These are phyloP conservation scores for Hoplodrina blanda DNA, from an alignment of 2,888 invertebrate genomes.

Conservation along the genomic window DNA sequence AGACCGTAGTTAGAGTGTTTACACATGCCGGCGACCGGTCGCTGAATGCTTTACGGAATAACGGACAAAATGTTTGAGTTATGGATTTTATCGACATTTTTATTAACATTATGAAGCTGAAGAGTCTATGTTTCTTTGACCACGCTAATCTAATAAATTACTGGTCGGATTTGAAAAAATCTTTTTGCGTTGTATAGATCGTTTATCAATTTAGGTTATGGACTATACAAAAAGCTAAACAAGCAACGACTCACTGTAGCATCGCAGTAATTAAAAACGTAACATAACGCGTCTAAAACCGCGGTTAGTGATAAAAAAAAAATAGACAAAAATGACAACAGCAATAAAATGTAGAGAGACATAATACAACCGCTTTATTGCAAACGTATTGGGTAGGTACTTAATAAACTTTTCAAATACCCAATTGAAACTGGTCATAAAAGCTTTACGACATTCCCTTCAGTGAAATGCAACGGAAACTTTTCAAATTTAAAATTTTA, in stretches of 20 bases:
- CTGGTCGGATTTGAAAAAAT: no score
- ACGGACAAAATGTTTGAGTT: neutral
- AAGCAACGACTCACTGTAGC: no score
- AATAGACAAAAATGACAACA: constrained; percentile 21
- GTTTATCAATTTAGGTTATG: no score
- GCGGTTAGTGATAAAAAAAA: neutral
- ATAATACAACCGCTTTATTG: constrained; percentile 23
- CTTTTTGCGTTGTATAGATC: no score
- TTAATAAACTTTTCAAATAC: constrained; percentile 54
- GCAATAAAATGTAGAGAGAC: constrained; percentile 25
- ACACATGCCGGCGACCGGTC: constrained; percentile 53
- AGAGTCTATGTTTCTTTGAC: no score
- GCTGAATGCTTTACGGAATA: constrained; percentile 20
- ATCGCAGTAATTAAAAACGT: no score
- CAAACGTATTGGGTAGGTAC: constrained; percentile 34
- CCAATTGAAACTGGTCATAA: constrained; percentile 47
- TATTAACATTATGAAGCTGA: no score
- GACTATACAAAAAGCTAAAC: no score
- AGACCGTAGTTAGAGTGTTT: constrained; percentile 65
- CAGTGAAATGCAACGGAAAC: constrained; percentile 46
- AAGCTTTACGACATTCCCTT: constrained; percentile 42
- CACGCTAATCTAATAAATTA: no score
- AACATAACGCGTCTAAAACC: no score
- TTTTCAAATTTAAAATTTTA: constrained; percentile 53
- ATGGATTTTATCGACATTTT: no score